Evolutionary conservation across 1,140 invertebrate genomes (phyloP).

Genomic region (Drosophila nannoptera): DNA sequence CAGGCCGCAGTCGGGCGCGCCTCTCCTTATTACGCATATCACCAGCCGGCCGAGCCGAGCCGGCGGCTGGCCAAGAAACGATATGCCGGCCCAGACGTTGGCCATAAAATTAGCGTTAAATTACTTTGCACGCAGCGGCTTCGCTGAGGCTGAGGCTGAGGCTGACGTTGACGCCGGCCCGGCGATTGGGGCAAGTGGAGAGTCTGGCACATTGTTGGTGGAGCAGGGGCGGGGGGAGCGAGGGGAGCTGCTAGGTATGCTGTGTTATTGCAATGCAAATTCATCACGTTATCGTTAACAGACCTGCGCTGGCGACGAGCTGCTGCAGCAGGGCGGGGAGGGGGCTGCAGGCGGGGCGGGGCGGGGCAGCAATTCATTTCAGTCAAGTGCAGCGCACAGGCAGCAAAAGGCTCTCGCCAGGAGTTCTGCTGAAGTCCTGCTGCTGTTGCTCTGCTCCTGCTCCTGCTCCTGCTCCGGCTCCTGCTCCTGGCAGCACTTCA

Average conservation of each 20-base stretch:
- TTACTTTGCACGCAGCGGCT: constrained; percentile 54
- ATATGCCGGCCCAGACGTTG: constrained; percentile 19
- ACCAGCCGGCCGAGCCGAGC: too few species aligned
- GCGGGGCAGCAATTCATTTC: constrained; percentile 49
- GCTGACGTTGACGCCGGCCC: neutral
- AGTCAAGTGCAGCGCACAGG: constrained; percentile 53
- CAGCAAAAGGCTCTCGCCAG: constrained; percentile 38
- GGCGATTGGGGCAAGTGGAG: constrained; percentile 30
- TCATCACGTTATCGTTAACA: constrained; percentile 67
- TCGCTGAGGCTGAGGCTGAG: neutral
- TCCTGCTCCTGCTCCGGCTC: constrained; percentile 1
- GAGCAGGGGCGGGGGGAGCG: neutral
- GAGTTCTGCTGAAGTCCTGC: neutral
- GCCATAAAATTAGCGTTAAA: constrained; percentile 63
- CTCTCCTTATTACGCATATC: too few species aligned
- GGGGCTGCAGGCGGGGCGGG: neutral
- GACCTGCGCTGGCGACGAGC: constrained; percentile 20
- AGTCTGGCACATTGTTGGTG: constrained; percentile 48
- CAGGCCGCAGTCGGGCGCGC: too few species aligned
- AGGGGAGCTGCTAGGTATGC: constrained; percentile 4
- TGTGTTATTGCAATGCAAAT: constrained; percentile 61
- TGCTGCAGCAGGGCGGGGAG: neutral
- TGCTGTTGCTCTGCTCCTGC: neutral
- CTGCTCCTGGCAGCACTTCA: constrained; percentile 31
- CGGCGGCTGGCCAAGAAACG: too few species aligned